Percentiles rank a stretch among this genome's conserved stretches.
Conservation (phyloP, 1,140 invertebrate species). For the Xylocopa sonorina region DNA sequence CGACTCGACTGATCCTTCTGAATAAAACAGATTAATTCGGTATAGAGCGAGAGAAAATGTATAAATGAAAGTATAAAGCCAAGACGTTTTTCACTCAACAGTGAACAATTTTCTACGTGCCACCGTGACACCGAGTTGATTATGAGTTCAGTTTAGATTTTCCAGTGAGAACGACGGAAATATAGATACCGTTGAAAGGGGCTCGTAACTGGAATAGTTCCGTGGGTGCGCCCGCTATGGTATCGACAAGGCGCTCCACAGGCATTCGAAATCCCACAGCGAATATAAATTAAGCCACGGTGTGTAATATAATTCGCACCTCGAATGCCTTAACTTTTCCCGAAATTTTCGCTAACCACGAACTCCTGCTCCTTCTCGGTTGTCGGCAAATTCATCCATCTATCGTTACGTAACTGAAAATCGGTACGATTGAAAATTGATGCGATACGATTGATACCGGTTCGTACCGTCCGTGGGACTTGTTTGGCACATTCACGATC, state of each 20-base stretch:
- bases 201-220: constrained; percentile 58
- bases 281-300: constrained; percentile 55
- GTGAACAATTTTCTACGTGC: too few relatives aligned
- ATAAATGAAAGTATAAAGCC: too few relatives aligned
- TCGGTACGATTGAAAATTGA: too few relatives aligned
- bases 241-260: constrained; percentile 37
- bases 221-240: constrained; percentile 49
- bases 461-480: constrained; percentile 45
- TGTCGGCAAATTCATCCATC: constrained; percentile 16
- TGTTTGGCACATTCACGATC: constrained; percentile 59
- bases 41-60: background rate
- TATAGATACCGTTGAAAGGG: constrained; percentile 10
- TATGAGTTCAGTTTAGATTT: too few relatives aligned
- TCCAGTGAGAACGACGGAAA: too few relatives aligned
- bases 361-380: too few relatives aligned
- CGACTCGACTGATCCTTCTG: constrained; percentile 61
- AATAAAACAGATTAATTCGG: constrained; percentile 30
- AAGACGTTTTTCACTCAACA: too few relatives aligned
- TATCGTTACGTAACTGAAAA: constrained; percentile 52
- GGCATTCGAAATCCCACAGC: constrained; percentile 46
- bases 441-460: constrained; percentile 49
- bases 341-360: too few relatives aligned
- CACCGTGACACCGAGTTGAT: too few relatives aligned
- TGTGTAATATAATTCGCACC: too few relatives aligned
- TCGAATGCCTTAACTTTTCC: constrained; percentile 39